phyloP scores from a whole-genome alignment of 2,888 invertebrate species.

The Hyppa rectilinea region DNA sequence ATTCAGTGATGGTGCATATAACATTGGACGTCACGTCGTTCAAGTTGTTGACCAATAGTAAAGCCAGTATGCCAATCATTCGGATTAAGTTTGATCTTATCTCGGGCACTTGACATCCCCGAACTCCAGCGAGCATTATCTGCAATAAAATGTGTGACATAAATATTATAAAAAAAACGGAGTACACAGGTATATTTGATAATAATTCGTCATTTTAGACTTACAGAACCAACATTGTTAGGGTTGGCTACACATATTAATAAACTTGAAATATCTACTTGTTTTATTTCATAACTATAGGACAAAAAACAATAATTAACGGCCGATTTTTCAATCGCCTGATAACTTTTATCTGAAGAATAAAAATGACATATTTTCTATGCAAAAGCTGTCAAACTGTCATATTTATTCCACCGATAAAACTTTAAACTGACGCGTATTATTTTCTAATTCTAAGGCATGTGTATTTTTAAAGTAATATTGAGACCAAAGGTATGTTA shows the following conservation, averaged over 20 bases:
- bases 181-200: not conserved
- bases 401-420: no score
- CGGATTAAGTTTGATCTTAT: constrained; percentile 91
- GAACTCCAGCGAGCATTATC: constrained; percentile 90
- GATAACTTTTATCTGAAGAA: no score
- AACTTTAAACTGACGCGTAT: no score
- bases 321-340: no score
- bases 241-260: not conserved
- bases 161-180: not conserved
- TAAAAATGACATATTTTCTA: no score
- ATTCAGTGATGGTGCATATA: constrained; percentile 88
- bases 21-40: constrained; percentile 82
- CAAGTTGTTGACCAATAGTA: constrained; percentile 84
- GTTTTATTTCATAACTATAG: not conserved
- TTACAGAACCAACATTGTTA: not conserved
- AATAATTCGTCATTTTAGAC: not conserved
- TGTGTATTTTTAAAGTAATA: not conserved
- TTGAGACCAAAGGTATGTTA: not conserved
- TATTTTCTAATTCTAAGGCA: not conserved
- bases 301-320: not conserved
- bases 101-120: constrained; percentile 88
- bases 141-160: constrained; percentile 69
- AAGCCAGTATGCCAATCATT: constrained; percentile 91
- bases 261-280: not conserved
- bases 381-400: no score